Base-by-base conservation (phyloP, 2,797 vertebrate species). In the Alcedo atthis region DNA sequence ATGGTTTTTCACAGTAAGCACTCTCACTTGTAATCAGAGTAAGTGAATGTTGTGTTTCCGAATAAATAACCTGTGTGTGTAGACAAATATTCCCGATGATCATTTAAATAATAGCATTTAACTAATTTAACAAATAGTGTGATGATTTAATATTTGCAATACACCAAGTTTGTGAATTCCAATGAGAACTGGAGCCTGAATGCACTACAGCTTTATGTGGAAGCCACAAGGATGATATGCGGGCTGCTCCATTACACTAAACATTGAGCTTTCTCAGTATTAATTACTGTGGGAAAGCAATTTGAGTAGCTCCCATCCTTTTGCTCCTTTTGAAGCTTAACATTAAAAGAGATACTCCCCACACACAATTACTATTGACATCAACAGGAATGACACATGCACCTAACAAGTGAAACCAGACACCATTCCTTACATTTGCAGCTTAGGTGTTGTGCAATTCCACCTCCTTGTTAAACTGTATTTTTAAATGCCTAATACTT, bases 391-490 rank as follows among this genome's bases (percentile, higher is more conserved):
- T 54, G 83, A 78, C 64, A 91, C 8, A 18, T 19, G 15, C 10
- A 42, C 58, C 35, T 35, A 59, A 46, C 11, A 66, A 37, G 49
- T 32, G 69, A 88, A 95, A 93, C 33, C 30, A 55, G 66, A 67
- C 11, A 35, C 48, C 16, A 8, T 75, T 86, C 71, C 84, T 89
- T 85, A 22, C 42, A 74, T 74, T 91, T 95, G 35, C 80, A 86
- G 58, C 89, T 93, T 81, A 75, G 15, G 37, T 40, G 58, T 84
- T 87, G 85, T 81, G 71, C 61, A 87, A 92, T 40, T 51, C 32
- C 0, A 7, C 75, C 67, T 33, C 40, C 51, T 69, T 82, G 75
- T 82, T 67, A 94, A 89, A 55, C 6, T 78, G 33, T 22, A 48
- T 93, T 93, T 89, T 80, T 9, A 89, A 90, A 85, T 30, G 16